Evolutionary conservation across 2,888 invertebrate species (phyloP).

Genomic region (Corbicula japonica): DNA sequence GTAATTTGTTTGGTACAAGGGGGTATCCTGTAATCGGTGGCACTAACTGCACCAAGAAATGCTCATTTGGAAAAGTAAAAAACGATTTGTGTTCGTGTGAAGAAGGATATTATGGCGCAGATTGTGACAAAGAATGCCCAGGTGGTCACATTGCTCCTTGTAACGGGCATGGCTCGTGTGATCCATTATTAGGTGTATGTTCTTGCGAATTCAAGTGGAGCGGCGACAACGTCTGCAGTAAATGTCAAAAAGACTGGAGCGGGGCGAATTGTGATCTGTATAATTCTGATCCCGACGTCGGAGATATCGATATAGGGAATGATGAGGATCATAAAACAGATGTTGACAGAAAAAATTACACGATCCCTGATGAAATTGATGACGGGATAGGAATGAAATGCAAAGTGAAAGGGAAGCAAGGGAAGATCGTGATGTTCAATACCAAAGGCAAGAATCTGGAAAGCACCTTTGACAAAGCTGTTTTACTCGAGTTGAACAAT

Average conservation of each 20-base stretch:
- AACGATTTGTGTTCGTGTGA: constrained; percentile 45
- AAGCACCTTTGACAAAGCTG: constrained; percentile 27
- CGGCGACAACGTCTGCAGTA: constrained; percentile 56
- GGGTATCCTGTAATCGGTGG: constrained; percentile 68
- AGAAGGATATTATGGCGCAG: constrained; percentile 62
- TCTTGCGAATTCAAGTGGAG: constrained; percentile 69
- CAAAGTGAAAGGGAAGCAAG: constrained; percentile 22
- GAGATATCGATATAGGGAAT: constrained; percentile 13
- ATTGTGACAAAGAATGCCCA: constrained; percentile 72
- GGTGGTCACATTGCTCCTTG: constrained; percentile 71
- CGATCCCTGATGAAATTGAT: constrained; percentile 16
- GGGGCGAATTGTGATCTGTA: constrained; percentile 53
- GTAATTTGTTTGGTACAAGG: constrained; percentile 57
- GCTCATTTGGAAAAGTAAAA: constrained; percentile 49
- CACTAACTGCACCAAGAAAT: constrained; percentile 57
- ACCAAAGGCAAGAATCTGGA: constrained; percentile 23
- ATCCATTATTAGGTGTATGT: constrained; percentile 65
- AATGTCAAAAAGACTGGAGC: constrained; percentile 54
- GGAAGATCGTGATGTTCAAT: constrained; percentile 34
- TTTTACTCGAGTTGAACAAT: constrained; percentile 40
- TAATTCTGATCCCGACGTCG: constrained; percentile 35
- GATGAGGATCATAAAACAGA: constrained; percentile 7
- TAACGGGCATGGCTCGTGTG: constrained; percentile 69
- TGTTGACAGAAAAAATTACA: neutral
- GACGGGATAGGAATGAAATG: constrained; percentile 21